These are phyloP conservation scores for Chaunax sp. DNA, from an alignment of 2,797 vertebrate genomes.

Conservation along the genomic window DNA sequence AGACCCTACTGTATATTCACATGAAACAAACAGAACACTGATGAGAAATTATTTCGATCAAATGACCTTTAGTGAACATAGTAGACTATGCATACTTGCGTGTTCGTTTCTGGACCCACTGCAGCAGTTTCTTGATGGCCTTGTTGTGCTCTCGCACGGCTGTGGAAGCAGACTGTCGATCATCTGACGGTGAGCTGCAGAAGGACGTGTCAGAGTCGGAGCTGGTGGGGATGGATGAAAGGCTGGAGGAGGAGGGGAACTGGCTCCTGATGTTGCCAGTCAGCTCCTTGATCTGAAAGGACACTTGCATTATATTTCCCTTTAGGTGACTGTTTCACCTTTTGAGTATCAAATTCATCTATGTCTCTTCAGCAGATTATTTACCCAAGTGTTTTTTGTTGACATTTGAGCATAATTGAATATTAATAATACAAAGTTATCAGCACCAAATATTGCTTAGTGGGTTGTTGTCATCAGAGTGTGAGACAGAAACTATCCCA, in stretches of 20 bases:
- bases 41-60: not conserved
- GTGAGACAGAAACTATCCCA: not conserved
- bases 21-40: not conserved
- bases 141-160: constrained; percentile 90
- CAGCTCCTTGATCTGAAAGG: constrained; percentile 93
- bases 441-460: not conserved
- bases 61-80: not conserved
- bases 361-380: not conserved
- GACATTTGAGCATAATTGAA: not conserved
- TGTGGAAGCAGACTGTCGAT: constrained; percentile 71
- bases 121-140: constrained; percentile 92
- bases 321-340: not conserved
- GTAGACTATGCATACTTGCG: constrained; percentile 87
- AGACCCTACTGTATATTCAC: not conserved
- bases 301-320: not conserved
- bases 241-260: constrained; percentile 90
- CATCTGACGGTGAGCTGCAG: constrained; percentile 86
- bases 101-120: constrained; percentile 96
- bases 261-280: constrained; percentile 95
- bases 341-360: not conserved
- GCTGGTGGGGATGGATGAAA: constrained; percentile 92
- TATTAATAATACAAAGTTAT: not conserved
- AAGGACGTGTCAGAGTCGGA: constrained; percentile 90
- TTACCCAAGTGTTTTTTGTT: not conserved
- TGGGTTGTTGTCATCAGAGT: not conserved